A percentile compares a stretch with the other conserved stretches of the same genome.
These are phyloP conservation scores for Magallana ariakensis DNA, from an alignment of 1,140 invertebrate genomes.

Conservation along the genomic window DNA sequence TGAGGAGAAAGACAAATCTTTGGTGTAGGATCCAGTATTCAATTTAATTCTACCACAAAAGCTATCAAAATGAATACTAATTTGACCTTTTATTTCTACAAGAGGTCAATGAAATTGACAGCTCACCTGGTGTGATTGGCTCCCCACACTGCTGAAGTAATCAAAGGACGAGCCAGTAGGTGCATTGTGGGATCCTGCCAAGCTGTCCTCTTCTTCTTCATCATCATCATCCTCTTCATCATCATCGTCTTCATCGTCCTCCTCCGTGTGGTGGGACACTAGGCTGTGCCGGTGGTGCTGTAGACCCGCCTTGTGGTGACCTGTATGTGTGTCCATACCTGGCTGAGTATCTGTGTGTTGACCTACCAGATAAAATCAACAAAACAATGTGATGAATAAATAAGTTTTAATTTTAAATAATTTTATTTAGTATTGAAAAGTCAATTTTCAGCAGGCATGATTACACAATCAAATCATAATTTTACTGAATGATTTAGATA, in stretches of 20 bases:
- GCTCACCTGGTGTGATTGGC: slow-evolving; percentile 38
- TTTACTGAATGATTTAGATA: too few relatives aligned
- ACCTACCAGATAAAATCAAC: slow-evolving; percentile 12
- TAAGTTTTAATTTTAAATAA: neutral
- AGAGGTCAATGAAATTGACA: neutral
- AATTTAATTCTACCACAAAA: too few relatives aligned
- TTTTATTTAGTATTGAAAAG: neutral
- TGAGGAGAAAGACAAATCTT: too few relatives aligned
- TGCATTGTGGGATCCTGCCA: slow-evolving; percentile 18
- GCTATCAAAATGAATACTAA: too few relatives aligned
- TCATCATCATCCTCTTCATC: slow-evolving; percentile 51
- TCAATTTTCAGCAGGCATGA: neutral
- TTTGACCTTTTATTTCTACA: too few relatives aligned
- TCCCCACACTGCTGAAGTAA: slow-evolving; percentile 50
- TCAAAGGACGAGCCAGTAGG: slow-evolving; percentile 53
- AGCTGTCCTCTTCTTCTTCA: slow-evolving; percentile 48
- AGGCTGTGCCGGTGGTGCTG: slow-evolving; percentile 57
- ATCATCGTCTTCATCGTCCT: slow-evolving; percentile 50
- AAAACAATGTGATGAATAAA: slow-evolving; percentile 25
- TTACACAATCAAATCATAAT: too few relatives aligned
- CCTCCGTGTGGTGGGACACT: slow-evolving; percentile 57
- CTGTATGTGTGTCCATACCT: neutral
- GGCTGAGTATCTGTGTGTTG: neutral
- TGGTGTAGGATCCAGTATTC: too few relatives aligned
- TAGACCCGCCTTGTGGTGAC: neutral